Evolutionary conservation across 1,140 invertebrate species (phyloP), one percentile per base, ranked within the genome.

Genomic region (Sitophilus oryzae): DNA sequence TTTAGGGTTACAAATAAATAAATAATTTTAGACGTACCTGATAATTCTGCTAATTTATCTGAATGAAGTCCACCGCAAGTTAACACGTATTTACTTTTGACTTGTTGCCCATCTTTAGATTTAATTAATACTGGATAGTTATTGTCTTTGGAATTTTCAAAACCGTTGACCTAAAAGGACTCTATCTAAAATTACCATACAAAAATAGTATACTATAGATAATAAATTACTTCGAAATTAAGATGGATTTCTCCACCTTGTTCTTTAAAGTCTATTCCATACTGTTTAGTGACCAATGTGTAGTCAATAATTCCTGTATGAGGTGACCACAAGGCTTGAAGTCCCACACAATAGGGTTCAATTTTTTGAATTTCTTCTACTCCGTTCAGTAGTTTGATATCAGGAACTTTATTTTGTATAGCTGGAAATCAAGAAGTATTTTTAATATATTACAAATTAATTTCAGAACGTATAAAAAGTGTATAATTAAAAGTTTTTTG

Each of bases 231-330:
- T 43, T 60, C 48, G 37, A 60, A 60, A 21, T 60, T 56, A 5
- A 60, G 1, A 56, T 43, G 37, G 19, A 60, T 60, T 21, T 55
- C 45, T 18, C 53, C 53, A 18, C 93, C 93, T 63, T 70, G 70
- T 43, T 82, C 71, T 68, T 81, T 70, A 73, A 98, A 97, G 66
- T 96, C 89, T 60, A 85, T 71, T 0, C 84, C 93, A 77, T 89
- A 98, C 38, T 82, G 77, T 54, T 81, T 71, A 5, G 93, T 93
- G 0, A 99, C 94, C 41, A 82, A 53, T n/a, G 75, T 83, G 84
- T 87, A 99, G 71, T 98, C 91, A 0, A 99, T 91, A 66, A 99
- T 98, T 16, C 95, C 96, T 1, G 97, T 99, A 67, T 96, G 85
- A 1, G 97, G 96, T 16, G 93, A 98, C 84, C 93, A 95, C 40